phyloP scores from a whole-genome alignment of 2,113 vertebrate genomes.

The Datnioides undecimradiatus region DNA sequence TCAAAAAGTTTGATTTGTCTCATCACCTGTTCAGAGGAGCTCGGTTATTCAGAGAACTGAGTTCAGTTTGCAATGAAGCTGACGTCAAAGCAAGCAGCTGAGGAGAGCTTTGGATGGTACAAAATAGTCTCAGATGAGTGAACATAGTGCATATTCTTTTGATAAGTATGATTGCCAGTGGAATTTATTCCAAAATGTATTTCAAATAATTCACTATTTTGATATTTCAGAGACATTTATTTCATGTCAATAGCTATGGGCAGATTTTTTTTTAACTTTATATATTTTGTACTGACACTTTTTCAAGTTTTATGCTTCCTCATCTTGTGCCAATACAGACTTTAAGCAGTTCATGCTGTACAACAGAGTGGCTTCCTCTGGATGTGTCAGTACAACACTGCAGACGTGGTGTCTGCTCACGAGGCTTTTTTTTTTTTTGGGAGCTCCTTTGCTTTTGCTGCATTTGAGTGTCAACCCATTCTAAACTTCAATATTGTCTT shows the following conservation, averaged over 20 bases:
- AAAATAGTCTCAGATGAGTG: conserved; percentile 30
- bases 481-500: conserved; percentile 12
- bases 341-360: conserved; percentile 39
- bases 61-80: conserved; percentile 27
- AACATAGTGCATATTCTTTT: conserved; percentile 44
- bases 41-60: not conserved
- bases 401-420: not conserved
- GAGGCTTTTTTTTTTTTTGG: not conserved
- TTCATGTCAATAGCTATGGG: conserved; percentile 50
- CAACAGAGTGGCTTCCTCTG: conserved; percentile 12
- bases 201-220: conserved; percentile 61
- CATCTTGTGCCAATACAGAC: conserved; percentile 38
- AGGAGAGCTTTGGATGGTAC: conserved; percentile 51
- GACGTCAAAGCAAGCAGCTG: conserved; percentile 21
- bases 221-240: conserved; percentile 67
- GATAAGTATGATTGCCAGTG: conserved; percentile 14
- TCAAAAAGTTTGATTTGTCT: conserved; percentile 17
- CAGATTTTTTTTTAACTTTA: conserved; percentile 62
- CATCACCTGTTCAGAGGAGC: conserved; percentile 1
- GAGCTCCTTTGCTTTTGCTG: not conserved
- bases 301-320: conserved; percentile 38
- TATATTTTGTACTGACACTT: conserved; percentile 69
- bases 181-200: conserved; percentile 53
- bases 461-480: conserved; percentile 1
- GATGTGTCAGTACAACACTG: conserved; percentile 15